phyloP scores from a whole-genome alignment of 2,888 invertebrate genomes.

The Shargacucullia verbasci region DNA sequence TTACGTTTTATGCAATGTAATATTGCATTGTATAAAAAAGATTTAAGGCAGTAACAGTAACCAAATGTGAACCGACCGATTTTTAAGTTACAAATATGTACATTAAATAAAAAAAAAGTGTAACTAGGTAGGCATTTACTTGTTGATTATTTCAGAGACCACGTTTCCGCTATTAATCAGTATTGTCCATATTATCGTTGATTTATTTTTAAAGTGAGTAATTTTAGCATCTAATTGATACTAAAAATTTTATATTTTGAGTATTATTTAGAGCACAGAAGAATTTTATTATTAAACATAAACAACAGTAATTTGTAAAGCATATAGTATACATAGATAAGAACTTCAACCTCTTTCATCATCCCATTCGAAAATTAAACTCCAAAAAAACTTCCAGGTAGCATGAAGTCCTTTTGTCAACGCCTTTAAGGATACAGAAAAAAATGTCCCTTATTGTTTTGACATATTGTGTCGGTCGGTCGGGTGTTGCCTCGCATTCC shows the following conservation, averaged over 20 bases:
- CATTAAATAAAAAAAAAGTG: too few relatives aligned
- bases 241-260: too few relatives aligned
- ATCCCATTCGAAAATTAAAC: slow-evolving; percentile 1
- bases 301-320: not conserved
- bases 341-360: not conserved
- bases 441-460: slow-evolving; percentile 40
- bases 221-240: too few relatives aligned
- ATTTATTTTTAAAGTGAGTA: slow-evolving; percentile 2
- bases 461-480: slow-evolving; percentile 34
- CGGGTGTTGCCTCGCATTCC: slow-evolving; percentile 62
- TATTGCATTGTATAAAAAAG: slow-evolving; percentile 12
- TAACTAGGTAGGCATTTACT: not conserved
- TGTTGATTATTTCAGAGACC: slow-evolving; percentile 19
- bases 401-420: not conserved
- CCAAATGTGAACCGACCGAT: not conserved
- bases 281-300: too few relatives aligned
- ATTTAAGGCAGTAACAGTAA: slow-evolving; percentile 6
- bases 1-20: slow-evolving; percentile 2
- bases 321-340: not conserved
- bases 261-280: too few relatives aligned
- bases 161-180: slow-evolving; percentile 17
- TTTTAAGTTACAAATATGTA: not conserved
- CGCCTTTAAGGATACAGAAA: slow-evolving; percentile 6
- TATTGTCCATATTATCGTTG: slow-evolving; percentile 1
- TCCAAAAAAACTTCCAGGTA: slow-evolving; percentile 10